These are phyloP conservation scores for Trachemys scripta DNA, from an alignment of 2,113 vertebrate species.

Conservation along the genomic window DNA sequence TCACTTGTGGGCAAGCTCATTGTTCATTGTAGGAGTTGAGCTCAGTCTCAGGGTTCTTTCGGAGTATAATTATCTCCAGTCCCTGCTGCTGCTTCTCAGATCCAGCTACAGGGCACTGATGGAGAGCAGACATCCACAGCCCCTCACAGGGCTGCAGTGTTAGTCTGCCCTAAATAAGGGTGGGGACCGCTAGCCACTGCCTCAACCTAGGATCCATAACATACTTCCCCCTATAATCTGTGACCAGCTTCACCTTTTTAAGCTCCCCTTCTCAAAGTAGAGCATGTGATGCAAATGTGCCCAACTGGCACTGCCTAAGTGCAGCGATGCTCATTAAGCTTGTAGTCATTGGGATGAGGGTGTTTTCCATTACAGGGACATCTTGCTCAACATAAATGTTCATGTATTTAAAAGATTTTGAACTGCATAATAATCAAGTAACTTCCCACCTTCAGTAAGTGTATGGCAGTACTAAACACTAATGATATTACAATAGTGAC, in stretches of 20 bases:
- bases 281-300: not conserved
- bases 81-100: not conserved
- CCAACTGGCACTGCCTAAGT: not conserved
- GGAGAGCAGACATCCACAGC: not conserved
- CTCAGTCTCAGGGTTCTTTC: not conserved
- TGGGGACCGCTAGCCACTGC: not conserved
- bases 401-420: not conserved
- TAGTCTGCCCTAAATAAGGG: not conserved
- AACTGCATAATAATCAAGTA: not conserved
- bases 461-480: not conserved
- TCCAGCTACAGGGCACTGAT: not conserved
- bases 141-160: not conserved
- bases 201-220: not conserved
- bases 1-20: not conserved
- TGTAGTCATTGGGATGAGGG: not conserved
- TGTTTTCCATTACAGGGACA: not conserved
- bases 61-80: not conserved
- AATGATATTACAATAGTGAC: not conserved
- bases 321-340: not conserved
- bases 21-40: not conserved
- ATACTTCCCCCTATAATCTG: not conserved
- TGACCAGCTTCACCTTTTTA: not conserved
- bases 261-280: not conserved
- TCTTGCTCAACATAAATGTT: not conserved
- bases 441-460: not conserved